A percentile compares a stretch with the other conserved stretches of the same genome.
These are phyloP conservation scores for Acanthoscelides obtectus DNA, from an alignment of 2,888 invertebrate species.

Conservation along the genomic window DNA sequence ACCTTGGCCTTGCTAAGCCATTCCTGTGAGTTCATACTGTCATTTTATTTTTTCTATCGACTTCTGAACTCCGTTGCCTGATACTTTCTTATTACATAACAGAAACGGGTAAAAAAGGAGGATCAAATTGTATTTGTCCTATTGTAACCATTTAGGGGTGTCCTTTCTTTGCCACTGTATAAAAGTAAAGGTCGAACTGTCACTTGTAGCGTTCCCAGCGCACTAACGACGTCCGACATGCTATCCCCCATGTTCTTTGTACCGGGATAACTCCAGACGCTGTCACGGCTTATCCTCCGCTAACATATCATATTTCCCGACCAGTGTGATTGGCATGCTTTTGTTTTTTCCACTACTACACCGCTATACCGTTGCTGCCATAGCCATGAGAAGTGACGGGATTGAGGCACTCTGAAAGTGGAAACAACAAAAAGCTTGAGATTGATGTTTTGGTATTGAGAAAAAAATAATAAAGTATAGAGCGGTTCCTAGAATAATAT, in stretches of 20 bases:
- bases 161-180: neutral
- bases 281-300: constrained; percentile 46
- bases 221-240: constrained; percentile 43
- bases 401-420: neutral
- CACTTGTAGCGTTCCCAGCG: constrained; percentile 40
- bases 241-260: constrained; percentile 43
- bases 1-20: too few species aligned
- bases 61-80: too few species aligned
- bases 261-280: constrained; percentile 45
- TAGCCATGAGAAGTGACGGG: neutral
- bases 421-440: neutral
- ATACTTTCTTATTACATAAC: too few species aligned
- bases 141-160: neutral
- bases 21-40: too few species aligned
- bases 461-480: too few species aligned
- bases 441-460: too few species aligned
- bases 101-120: too few species aligned
- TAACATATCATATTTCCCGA: constrained; percentile 37
- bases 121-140: too few species aligned
- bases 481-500: too few species aligned
- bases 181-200: constrained; percentile 26
- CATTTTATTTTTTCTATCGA: too few species aligned
- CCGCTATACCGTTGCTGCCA: neutral
- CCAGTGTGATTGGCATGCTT: constrained; percentile 43
- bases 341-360: neutral